These are phyloP conservation scores for Sitodiplosis mosellana DNA, from an alignment of 1,140 invertebrate genomes.

Conservation along the genomic window DNA sequence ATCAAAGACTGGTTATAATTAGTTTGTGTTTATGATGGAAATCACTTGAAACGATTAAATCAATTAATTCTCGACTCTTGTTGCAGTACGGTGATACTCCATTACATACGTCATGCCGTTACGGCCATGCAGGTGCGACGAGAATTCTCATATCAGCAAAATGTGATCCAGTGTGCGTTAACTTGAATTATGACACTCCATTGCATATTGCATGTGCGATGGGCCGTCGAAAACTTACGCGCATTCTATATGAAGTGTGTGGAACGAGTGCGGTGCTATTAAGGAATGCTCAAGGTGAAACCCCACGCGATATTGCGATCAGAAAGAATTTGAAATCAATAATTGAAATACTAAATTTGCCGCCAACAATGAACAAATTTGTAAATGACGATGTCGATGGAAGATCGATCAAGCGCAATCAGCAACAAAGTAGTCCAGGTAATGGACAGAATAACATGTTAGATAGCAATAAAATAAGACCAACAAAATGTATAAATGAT, in stretches of 20 bases:
- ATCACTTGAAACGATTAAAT: no score
- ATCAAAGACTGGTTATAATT: background rate
- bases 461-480: slow-evolving; percentile 25
- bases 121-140: slow-evolving; percentile 88
- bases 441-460: slow-evolving; percentile 7
- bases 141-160: slow-evolving; percentile 82
- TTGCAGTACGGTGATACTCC: slow-evolving; percentile 87
- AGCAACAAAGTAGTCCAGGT: slow-evolving; percentile 13
- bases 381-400: slow-evolving; percentile 8
- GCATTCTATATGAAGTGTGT: slow-evolving; percentile 66
- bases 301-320: slow-evolving; percentile 71
- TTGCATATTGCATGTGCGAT: slow-evolving; percentile 87
- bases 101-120: slow-evolving; percentile 84
- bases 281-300: slow-evolving; percentile 83
- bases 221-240: slow-evolving; percentile 77
- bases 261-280: slow-evolving; percentile 52
- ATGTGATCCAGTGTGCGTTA: slow-evolving; percentile 72
- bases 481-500: slow-evolving; percentile 22
- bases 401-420: slow-evolving; percentile 9
- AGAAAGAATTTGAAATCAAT: slow-evolving; percentile 74
- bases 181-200: slow-evolving; percentile 91
- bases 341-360: slow-evolving; percentile 51
- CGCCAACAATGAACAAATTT: slow-evolving; percentile 28
- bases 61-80: slow-evolving; percentile 4
- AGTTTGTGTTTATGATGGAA: no score